Conservation (phyloP, 2,113 vertebrate genomes). For the Mohoua ochrocephala region DNA sequence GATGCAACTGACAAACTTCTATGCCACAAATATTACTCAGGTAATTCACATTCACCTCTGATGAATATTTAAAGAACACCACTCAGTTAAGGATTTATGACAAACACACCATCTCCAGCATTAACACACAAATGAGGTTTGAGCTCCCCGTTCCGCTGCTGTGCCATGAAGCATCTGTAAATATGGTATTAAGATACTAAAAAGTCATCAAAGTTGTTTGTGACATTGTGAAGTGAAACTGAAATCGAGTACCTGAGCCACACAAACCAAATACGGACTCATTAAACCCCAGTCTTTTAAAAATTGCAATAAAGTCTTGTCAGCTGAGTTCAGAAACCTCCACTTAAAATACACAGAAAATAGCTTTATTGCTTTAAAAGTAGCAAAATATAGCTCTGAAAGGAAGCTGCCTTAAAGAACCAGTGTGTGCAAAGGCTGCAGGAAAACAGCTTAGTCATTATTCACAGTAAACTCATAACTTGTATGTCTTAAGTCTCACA, state of each 20-base stretch:
- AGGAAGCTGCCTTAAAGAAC: neutral
- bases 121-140: neutral
- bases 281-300: constrained; percentile 30
- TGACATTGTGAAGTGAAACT: neutral
- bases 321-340: constrained; percentile 19
- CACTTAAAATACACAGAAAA: constrained; percentile 3
- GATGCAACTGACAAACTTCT: neutral
- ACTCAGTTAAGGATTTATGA: neutral
- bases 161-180: neutral
- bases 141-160: neutral
- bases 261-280: neutral
- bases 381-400: neutral
- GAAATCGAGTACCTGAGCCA: constrained; percentile 27
- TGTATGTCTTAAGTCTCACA: neutral
- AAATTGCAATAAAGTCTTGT: neutral
- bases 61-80: neutral
- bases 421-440: neutral
- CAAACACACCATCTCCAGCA: neutral
- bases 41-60: neutral
- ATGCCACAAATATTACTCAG: neutral
- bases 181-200: neutral
- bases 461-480: neutral
- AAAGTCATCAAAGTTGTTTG: neutral
- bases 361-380: neutral
- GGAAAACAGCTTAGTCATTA: neutral